phyloP scores from a whole-genome alignment of 2,888 invertebrate genomes.

The Psococerastis gibbosa region DNA sequence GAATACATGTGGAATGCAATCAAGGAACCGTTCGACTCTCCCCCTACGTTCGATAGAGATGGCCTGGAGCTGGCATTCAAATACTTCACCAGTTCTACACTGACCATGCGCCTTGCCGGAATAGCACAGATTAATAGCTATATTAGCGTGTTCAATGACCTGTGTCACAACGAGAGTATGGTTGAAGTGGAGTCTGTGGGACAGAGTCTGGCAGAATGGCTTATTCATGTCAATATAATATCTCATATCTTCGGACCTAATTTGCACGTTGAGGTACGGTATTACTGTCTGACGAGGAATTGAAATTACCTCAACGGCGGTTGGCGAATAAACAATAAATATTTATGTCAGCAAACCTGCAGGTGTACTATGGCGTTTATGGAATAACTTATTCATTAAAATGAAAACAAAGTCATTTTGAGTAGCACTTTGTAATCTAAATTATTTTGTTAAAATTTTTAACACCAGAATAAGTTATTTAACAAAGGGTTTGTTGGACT shows the following conservation, averaged over 20 bases:
- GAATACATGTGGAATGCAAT: slow-evolving; percentile 94
- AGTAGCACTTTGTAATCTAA: no score
- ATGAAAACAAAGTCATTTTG: no score
- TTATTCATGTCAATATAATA: slow-evolving; percentile 74
- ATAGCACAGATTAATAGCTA: slow-evolving; percentile 89
- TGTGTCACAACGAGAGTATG: slow-evolving; percentile 72
- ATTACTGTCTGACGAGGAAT: no score
- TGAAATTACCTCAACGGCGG: no score
- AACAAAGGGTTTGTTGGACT: no score
- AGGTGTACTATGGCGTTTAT: no score
- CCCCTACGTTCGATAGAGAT: slow-evolving; percentile 71
- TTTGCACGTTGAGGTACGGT: slow-evolving; percentile 85
- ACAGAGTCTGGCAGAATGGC: slow-evolving; percentile 70
- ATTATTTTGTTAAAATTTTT: no score
- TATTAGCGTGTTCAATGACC: slow-evolving; percentile 77
- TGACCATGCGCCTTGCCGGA: slow-evolving; percentile 85
- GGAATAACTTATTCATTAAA: no score
- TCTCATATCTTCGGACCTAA: slow-evolving; percentile 94
- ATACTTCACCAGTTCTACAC: slow-evolving; percentile 83
- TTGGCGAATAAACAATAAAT: no score
- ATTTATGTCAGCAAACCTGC: no score
- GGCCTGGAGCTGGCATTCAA: slow-evolving; percentile 87
- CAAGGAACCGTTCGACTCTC: slow-evolving; percentile 75
- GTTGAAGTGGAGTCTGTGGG: slow-evolving; percentile 72
- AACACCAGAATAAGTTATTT: no score